Evolutionary conservation across 2,797 vertebrate species (phyloP), one percentile per base, ranked within the genome.

Genomic region (Lepus townsendii): DNA sequence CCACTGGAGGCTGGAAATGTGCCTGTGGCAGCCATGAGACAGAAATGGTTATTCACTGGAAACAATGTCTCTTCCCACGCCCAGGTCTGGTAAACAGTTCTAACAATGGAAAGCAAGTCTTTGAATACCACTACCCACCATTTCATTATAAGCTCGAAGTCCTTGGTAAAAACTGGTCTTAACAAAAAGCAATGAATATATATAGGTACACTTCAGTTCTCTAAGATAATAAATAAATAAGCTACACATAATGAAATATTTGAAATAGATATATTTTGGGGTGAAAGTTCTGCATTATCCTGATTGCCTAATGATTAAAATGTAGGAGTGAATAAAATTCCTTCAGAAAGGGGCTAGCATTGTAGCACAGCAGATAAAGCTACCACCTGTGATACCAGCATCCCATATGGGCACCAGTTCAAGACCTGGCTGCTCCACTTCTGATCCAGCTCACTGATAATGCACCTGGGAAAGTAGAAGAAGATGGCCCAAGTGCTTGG

Each of bases 221-320:
- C 27, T 65, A 73, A 5, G 7, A 57, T 19, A 80, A 32, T 69
- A 95, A 83, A 16, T 57, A 95, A 92, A n/a, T 73, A 73, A 76
- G n/a, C 35, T 54, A 85, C 2, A 82, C 22, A 35, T 57, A 38
- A 35, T 71, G 38, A 7, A 27, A 22, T 35, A 68, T 62, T 20
- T 82, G 30, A 82, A 50, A 93, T 1, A 57, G 62, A 89, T 60
- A 26, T 13, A 79, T 62, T 75, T 69, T 50, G 68, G 30, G 71
- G 24, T n/a, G 38, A 38, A 75, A 3, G 32, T 63, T 79, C 54
- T 88, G 30, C 30, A 65, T 35, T 24, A 84, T 3, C 7, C 47
- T 60, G 30, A 71, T 5, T 63, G 13, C 50, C n/a, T 57, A 42
- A 62, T 54, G 79, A 78, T 42, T 54, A 91, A 68, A 91, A 76